Conservation (phyloP, 2,797 vertebrate genomes). For the Paratrypauchen microcephalus region DNA sequence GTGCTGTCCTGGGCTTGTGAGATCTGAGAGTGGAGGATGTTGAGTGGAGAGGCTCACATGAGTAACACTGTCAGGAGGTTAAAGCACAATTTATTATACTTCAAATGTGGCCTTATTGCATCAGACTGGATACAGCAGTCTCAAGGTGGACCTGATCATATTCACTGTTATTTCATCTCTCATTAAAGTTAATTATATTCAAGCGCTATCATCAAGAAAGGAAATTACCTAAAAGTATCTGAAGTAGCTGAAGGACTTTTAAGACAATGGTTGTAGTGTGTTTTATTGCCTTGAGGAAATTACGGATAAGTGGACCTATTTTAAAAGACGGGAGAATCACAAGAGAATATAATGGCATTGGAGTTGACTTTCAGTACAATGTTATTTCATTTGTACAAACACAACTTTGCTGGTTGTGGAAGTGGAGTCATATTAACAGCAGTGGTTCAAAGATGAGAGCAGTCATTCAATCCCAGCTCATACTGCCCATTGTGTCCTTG, state of each 20-base stretch:
- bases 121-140: not conserved
- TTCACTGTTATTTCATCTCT: constrained; percentile 6
- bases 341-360: not conserved
- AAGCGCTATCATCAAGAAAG: not conserved
- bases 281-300: not conserved
- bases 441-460: not conserved
- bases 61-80: constrained; percentile 1
- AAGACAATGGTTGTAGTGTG: not conserved
- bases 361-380: not conserved
- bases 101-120: not conserved
- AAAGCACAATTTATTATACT: not conserved
- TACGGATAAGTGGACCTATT: not conserved
- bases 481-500: too few relatives aligned
- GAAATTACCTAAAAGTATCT: not conserved
- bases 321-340: not conserved
- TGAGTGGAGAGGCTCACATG: constrained; percentile 12
- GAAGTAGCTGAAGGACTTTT: constrained; percentile 7
- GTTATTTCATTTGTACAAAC: not conserved
- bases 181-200: constrained; percentile 10
- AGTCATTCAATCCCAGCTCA: not conserved
- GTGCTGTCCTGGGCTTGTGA: constrained; percentile 18
- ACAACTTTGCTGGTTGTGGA: not conserved
- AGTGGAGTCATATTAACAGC: not conserved
- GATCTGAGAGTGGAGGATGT: constrained; percentile 17
- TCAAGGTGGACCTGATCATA: constrained; percentile 6